These are phyloP conservation scores for Ammospiza caudacuta DNA, from an alignment of 2,113 vertebrate genomes.

Conservation along the genomic window DNA sequence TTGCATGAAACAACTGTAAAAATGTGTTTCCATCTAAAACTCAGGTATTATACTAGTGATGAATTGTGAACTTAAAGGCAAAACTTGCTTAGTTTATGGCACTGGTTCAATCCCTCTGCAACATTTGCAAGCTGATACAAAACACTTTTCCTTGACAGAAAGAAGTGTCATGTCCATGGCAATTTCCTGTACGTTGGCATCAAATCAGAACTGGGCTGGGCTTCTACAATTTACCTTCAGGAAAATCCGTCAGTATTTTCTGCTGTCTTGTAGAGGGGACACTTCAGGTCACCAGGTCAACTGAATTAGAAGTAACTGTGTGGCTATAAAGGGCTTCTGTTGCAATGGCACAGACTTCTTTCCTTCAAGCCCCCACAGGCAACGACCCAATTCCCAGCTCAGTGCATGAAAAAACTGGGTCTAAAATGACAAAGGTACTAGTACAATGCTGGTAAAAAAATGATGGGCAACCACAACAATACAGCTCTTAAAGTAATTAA, in stretches of 20 bases:
- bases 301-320: background rate
- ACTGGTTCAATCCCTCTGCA: background rate
- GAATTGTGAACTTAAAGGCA: background rate
- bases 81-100: background rate
- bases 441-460: background rate
- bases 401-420: background rate
- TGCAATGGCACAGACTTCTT: background rate
- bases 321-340: background rate
- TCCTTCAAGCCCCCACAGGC: background rate
- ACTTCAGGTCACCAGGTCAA: background rate
- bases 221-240: background rate
- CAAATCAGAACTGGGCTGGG: background rate
- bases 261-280: background rate
- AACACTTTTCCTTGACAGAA: background rate
- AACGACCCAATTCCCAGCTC: background rate
- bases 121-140: background rate
- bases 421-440: background rate
- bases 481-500: background rate
- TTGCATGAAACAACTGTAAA: background rate
- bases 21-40: background rate
- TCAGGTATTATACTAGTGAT: accelerated
- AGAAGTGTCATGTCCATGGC: background rate
- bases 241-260: background rate
- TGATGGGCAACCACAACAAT: background rate
- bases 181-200: background rate